These are phyloP conservation scores for Onthophagus sagittarius DNA, from an alignment of 2,888 invertebrate species.

Conservation along the genomic window DNA sequence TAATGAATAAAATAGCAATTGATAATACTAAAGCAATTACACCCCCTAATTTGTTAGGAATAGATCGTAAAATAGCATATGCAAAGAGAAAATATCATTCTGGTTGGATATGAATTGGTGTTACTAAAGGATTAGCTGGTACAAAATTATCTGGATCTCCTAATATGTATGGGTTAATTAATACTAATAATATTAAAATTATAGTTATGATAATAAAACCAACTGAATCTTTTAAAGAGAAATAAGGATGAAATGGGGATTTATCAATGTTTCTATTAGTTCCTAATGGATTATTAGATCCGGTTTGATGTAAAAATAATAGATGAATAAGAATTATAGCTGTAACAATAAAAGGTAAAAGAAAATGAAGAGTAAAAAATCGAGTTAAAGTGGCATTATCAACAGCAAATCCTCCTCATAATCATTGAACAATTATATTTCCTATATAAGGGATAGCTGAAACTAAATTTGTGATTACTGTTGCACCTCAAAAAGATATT, in stretches of 20 bases:
- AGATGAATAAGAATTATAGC: slow-evolving; percentile 61
- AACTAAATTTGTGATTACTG: slow-evolving; percentile 70
- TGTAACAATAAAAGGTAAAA: slow-evolving; percentile 65
- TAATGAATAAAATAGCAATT: slow-evolving; percentile 60
- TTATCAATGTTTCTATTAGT: slow-evolving; percentile 63
- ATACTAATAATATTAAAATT: slow-evolving; percentile 52
- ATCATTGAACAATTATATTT: slow-evolving; percentile 60
- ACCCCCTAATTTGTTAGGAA: slow-evolving; percentile 76
- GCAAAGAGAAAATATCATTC: slow-evolving; percentile 85
- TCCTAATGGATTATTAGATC: slow-evolving; percentile 66
- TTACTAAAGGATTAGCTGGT: slow-evolving; percentile 63
- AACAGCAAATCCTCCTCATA: slow-evolving; percentile 74
- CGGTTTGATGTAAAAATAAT: slow-evolving; percentile 63
- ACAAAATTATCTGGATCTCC: slow-evolving; percentile 73
- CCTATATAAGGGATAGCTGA: slow-evolving; percentile 71
- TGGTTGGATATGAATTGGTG: slow-evolving; percentile 72
- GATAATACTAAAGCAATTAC: slow-evolving; percentile 62
- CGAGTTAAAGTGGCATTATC: slow-evolving; percentile 72
- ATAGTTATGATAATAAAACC: slow-evolving; percentile 58
- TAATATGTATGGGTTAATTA: slow-evolving; percentile 58
- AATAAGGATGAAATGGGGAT: slow-evolving; percentile 67
- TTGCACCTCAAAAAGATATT: slow-evolving; percentile 79
- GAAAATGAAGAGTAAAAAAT: slow-evolving; percentile 71
- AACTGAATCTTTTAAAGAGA: slow-evolving; percentile 55
- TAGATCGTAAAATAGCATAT: slow-evolving; percentile 75